Evolutionary conservation across 2,797 vertebrate species (phyloP), one percentile per base, ranked within the genome.

Genomic region (Cuculus canorus): DNA sequence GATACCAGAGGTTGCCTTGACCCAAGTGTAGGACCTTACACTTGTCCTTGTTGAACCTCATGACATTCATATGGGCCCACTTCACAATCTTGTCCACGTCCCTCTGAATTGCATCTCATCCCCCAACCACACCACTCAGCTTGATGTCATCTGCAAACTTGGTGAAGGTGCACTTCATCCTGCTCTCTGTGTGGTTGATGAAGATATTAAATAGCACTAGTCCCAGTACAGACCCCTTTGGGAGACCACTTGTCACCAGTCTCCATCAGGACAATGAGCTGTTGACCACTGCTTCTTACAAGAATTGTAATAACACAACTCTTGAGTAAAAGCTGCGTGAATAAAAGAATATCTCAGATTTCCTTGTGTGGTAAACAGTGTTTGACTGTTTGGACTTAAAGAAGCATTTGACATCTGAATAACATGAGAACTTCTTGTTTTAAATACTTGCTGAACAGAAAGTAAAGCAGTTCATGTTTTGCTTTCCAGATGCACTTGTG

Each of bases 401-500:
- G 64, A 77, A 66, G 23, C 16, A 80, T 85, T 63, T 9, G 17
- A 17, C 80, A 64, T 5, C 4, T 16, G 45, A 48, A 28, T 24
- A 60, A 39, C 8, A 28, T 2, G 0, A 3, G 21, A 81, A 18
- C 19, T 32, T 64, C 13, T 24, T 3, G 2, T 7, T 82, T 64
- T 90, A 43, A 27, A 18, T 1, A 0, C 7, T 12, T 8, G 27
- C 32, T 25, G 21, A 30, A 28, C 17, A 87, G 35, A 60, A 32
- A 41, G 37, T 82, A 33, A 87, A 79, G 59, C 10, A 61, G 15
- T 71, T 92, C 3, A 2, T 59, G 21, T 75, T 93, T 95, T 87
- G 95, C 91, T 95, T 95, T 92, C 97, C 65, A 99, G 99, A 98
- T 97, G 98, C 98, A 2, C 97, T 99, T 84, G 96, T 96, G 84